These are phyloP conservation scores for Rhabdornis inornatus DNA, from an alignment of 2,113 vertebrate genomes.

Conservation along the genomic window DNA sequence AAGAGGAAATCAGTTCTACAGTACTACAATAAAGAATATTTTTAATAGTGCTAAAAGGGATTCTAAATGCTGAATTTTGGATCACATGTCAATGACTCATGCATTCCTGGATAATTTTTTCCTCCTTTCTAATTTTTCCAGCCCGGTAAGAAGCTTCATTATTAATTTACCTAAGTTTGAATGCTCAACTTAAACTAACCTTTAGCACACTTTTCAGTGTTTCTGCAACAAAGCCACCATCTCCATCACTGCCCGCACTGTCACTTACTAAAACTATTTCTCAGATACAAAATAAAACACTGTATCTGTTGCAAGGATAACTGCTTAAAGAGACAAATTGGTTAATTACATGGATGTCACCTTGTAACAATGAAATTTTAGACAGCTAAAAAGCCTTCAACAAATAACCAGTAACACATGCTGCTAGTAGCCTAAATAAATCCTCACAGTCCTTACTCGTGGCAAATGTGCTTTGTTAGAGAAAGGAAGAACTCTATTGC, in stretches of 20 bases:
- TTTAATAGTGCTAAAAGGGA: neutral
- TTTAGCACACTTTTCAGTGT: neutral
- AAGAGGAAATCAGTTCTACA: neutral
- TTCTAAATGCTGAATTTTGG: neutral
- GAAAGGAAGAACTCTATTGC: neutral
- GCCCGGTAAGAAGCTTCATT: neutral
- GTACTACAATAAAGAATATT: neutral
- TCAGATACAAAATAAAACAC: neutral
- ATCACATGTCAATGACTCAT: neutral
- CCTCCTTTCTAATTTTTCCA: neutral
- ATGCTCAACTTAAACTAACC: neutral
- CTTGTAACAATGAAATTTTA: neutral
- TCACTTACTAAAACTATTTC: neutral
- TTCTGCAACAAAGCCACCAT: neutral
- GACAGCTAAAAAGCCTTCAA: neutral
- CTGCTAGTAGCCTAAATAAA: neutral
- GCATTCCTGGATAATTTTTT: neutral
- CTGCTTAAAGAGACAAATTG: neutral
- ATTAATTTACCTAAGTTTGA: constrained; percentile 14
- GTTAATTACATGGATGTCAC: neutral
- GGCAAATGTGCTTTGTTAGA: neutral
- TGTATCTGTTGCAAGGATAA: neutral
- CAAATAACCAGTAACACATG: neutral
- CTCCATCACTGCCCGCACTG: neutral
- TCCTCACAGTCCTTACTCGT: neutral